Conservation (phyloP, 2,113 vertebrate species). For the Hippoglossus stenolepis region DNA sequence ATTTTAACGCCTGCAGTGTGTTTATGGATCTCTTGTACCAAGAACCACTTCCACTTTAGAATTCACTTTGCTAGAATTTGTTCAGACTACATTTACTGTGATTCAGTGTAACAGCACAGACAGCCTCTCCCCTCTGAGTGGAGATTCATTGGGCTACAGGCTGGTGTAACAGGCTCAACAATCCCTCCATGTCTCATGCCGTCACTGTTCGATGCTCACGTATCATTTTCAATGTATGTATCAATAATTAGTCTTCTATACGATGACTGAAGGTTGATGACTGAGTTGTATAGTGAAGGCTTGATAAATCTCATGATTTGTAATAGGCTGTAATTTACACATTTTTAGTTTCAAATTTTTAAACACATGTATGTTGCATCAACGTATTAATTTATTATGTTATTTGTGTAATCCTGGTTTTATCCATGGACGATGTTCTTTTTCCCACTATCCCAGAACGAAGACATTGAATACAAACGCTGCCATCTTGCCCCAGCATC, state of each 20-base stretch:
- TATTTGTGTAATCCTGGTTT: too few relatives aligned
- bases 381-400: too few relatives aligned
- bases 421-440: too few relatives aligned
- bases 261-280: neutral
- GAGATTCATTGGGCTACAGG: neutral
- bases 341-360: accelerated
- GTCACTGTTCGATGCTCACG: neutral
- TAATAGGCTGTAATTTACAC: too few relatives aligned
- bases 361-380: too few relatives aligned
- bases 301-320: too few relatives aligned
- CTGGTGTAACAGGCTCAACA: neutral
- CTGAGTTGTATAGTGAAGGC: neutral
- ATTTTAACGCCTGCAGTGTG: neutral
- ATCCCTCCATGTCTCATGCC: neutral
- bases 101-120: neutral
- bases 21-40: constrained; percentile 4
- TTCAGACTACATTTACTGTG: neutral
- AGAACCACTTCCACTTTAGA: neutral
- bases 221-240: neutral
- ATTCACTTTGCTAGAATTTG: constrained; percentile 1
- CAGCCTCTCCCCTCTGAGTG: neutral
- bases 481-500: too few relatives aligned
- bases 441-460: too few relatives aligned
- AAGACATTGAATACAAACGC: too few relatives aligned
- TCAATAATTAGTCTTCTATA: neutral